Evolutionary conservation across 1,140 invertebrate genomes (phyloP), one percentile per base, ranked within the genome.

Genomic region (Drosophila triauraria): DNA sequence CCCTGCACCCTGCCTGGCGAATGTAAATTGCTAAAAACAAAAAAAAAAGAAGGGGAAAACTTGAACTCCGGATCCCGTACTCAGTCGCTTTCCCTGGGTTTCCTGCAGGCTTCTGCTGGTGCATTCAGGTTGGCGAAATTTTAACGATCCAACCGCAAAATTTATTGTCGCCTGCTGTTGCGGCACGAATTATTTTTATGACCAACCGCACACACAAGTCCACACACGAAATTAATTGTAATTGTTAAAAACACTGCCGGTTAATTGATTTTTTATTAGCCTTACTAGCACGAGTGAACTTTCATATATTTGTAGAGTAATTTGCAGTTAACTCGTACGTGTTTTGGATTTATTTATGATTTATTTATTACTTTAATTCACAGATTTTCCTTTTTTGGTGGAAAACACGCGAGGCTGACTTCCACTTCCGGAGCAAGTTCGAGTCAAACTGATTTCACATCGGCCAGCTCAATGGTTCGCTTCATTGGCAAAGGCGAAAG

Each of bases 351-450:
- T 40, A 57, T 42, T 20, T 42, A 43, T 63, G 30, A 67, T 54
- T 69, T 46, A 20, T 57, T 61, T 47, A 40, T 40, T 44, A 27
- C 44, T n/a, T 44, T 32, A 15, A 32, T 25, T 44, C 42, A n/a
- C 27, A 23, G 38, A 54, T 25, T 62, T 70, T 50, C 13, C 32
- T 54, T 9, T n/a, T 46, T 44, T 27, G 56, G 40, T 60, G 27
- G 53, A 60, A 64, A 83, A 75, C 70, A 53, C 76, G 85, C 77
- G 72, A 61, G 54, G 30, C 82, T 88, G 59, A 75, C 84, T 79
- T 84, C 85, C 69, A 88, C 85, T 88, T 88, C 85, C 85, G 85
- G 85, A 77, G 85, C 85, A 84, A 78, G 87, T 90, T 90, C 80
- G 75, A 85, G 78, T 85, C 57, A 80, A 88, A 88, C 85, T 88